Conservation (phyloP, 2,797 vertebrate species). For the Karalla daura region DNA sequence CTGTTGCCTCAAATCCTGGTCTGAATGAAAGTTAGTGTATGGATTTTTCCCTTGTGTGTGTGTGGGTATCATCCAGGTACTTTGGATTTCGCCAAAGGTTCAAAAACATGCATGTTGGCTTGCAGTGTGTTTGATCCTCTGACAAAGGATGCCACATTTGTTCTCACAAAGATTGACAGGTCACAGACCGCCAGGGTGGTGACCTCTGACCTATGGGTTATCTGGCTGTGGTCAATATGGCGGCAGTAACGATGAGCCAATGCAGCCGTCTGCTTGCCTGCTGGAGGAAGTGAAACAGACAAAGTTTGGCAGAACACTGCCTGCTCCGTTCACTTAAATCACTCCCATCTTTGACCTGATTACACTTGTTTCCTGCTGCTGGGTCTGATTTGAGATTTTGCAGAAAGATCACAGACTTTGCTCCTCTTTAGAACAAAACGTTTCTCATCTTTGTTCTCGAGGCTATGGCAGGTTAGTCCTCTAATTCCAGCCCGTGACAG, state of each 20-base stretch:
- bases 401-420: slow-evolving; percentile 8
- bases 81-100: no score
- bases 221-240: not conserved
- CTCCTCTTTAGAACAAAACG: not conserved
- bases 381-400: slow-evolving; percentile 13
- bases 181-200: not conserved
- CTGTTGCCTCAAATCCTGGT: no score
- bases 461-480: slow-evolving; percentile 2
- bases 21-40: no score
- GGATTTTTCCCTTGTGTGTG: no score
- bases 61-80: no score
- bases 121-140: not conserved
- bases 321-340: slow-evolving; percentile 10
- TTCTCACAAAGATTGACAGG: not conserved
- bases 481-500: slow-evolving; percentile 21
- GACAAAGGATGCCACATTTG: not conserved
- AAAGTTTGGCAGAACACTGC: not conserved
- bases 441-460: not conserved
- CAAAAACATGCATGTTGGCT: not conserved
- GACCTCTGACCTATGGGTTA: slow-evolving; percentile 31
- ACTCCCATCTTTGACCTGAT: slow-evolving; percentile 32
- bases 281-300: slow-evolving; percentile 45
- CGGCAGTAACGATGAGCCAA: slow-evolving; percentile 4
- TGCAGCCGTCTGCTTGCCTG: slow-evolving; percentile 29
- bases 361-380: not conserved